Evolutionary conservation across 2,797 vertebrate genomes (phyloP), one percentile per base, ranked within the genome.

Genomic region (Clarias fuscus): DNA sequence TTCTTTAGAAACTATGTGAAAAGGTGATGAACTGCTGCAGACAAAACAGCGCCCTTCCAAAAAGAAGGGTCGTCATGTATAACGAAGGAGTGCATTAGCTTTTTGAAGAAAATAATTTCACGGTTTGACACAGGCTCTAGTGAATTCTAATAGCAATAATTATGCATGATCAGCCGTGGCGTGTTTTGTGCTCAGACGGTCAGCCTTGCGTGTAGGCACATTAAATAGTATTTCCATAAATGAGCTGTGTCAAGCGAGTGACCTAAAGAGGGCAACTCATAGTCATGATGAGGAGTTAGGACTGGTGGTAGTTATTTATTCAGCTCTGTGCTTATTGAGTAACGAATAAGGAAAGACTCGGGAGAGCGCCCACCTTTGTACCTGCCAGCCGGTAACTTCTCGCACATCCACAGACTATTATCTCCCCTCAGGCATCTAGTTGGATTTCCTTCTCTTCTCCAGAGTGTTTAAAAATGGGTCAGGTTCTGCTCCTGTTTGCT

Each of bases 401-500:
- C 85, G 84, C 40, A 86, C 86, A 89, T 88, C 82, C 78, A 7
- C 85, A 87, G 78, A 64, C 73, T 90, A 86, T 89, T 90, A 40
- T 87, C 91, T 90, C 89, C 59, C 87, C 82, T 86, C 82, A 84
- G 86, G 88, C 78, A 82, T 76, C 71, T 84, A 73, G 85, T 37
- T 84, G 87, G 90, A 87, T 86, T 85, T 77, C 84, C 84, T 83
- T 88, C 85, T 86, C 73, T 56, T 17, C 82, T 79, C 84, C 84
- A 89, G 89, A 86, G 91, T 88, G 86, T 89, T 86, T 91, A 88
- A 92, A 92, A 90, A 89, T 90, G 86, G 87, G 88, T 92, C 89
- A 90, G 91, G 82, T 68, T 88, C 87, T 92, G 93, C 94, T 95
- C 93, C 91, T 91, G 93, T 95, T 94, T 94, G 92, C 94, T 90